phyloP scores from a whole-genome alignment of 1,140 invertebrate species.

The Phenacoccus solenopsis region DNA sequence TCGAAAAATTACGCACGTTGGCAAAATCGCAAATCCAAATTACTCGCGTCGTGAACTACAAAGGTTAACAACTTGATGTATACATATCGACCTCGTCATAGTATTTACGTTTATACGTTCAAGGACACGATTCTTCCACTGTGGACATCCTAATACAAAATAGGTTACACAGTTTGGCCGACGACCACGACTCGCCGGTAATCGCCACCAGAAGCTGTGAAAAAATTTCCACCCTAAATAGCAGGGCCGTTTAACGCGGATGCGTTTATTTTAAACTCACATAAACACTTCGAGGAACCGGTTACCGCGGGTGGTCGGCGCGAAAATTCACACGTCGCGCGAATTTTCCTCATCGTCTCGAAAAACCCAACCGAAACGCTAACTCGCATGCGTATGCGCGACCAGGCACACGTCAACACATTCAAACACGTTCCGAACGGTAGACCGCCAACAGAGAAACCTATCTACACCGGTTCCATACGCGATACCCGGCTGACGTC shows the following conservation, averaged over 20 bases:
- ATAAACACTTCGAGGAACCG: background rate
- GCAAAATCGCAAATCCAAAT: background rate
- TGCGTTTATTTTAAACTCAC: background rate
- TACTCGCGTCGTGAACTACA: background rate
- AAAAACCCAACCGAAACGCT: no score
- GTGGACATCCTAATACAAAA: no score
- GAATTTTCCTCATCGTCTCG: no score
- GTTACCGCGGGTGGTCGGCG: no score
- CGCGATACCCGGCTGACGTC: constrained; percentile 5
- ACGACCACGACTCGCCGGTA: no score
- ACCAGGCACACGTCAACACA: constrained; percentile 5
- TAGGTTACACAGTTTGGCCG: no score
- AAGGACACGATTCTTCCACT: background rate
- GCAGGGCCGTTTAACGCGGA: no score
- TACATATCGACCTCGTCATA: background rate
- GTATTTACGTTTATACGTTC: background rate
- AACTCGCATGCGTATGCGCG: background rate
- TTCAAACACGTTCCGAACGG: constrained; percentile 10
- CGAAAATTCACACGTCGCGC: no score
- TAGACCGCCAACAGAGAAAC: constrained; percentile 14
- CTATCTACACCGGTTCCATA: constrained; percentile 7
- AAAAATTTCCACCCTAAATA: no score
- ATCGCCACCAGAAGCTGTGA: no score
- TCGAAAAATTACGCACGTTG: background rate
- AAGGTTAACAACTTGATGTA: background rate